phyloP scores from a whole-genome alignment of 2,797 vertebrate species.

The Masticophis lateralis region DNA sequence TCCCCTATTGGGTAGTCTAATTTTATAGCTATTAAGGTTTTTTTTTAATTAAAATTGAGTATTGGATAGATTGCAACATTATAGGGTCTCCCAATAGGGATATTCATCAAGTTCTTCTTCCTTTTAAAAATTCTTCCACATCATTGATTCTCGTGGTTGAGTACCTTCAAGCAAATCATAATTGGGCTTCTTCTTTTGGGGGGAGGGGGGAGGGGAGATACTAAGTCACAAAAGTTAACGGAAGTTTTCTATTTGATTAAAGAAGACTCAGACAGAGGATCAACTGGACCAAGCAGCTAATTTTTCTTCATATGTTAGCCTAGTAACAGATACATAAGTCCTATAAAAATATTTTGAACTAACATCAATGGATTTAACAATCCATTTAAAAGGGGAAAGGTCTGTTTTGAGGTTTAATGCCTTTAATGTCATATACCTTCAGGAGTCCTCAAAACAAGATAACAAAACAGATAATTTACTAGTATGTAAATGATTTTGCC shows the following conservation, averaged over 20 bases:
- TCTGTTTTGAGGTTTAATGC: background rate
- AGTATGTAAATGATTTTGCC: background rate
- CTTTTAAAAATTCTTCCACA: background rate
- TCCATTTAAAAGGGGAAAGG: background rate
- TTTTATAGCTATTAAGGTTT: slow-evolving; percentile 35
- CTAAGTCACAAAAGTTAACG: slow-evolving; percentile 59
- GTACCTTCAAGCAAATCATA: slow-evolving; percentile 50
- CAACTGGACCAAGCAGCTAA: background rate
- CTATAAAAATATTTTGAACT: background rate
- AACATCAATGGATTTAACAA: background rate
- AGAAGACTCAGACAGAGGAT: background rate
- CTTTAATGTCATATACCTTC: background rate
- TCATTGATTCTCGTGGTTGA: slow-evolving; percentile 43
- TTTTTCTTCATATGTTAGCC: background rate
- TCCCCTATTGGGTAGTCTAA: slow-evolving; percentile 40
- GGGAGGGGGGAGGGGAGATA: slow-evolving; percentile 15
- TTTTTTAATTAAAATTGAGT: slow-evolving; percentile 53
- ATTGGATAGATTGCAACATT: slow-evolving; percentile 31
- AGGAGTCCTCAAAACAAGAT: background rate
- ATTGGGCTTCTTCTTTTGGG: background rate
- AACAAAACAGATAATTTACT: background rate
- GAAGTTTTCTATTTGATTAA: slow-evolving; percentile 40
- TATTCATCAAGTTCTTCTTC: slow-evolving; percentile 23
- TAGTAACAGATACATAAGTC: background rate
- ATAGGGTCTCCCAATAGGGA: slow-evolving; percentile 28